phyloP scores from a whole-genome alignment of 1,140 invertebrate species.

The Dreissena polymorpha region DNA sequence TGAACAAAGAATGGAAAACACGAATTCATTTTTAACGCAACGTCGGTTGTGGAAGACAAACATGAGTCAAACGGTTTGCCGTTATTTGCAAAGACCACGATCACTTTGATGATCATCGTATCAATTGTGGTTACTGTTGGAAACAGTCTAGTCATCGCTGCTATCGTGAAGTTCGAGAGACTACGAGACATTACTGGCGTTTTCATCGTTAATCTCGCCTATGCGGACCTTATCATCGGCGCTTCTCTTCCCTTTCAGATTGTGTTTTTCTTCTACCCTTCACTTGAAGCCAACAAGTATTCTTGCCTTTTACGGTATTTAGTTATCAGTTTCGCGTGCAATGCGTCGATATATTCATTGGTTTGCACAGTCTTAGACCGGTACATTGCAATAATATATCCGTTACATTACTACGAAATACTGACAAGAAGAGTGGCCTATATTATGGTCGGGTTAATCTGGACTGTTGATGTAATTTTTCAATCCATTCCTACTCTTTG shows the following conservation, averaged over 20 bases:
- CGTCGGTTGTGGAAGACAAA: no score
- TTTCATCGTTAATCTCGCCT: constrained; percentile 60
- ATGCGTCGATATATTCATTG: constrained; percentile 56
- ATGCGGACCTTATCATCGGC: constrained; percentile 57
- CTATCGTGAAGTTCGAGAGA: constrained; percentile 30
- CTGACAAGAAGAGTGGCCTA: constrained; percentile 51
- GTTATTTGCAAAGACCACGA: constrained; percentile 23
- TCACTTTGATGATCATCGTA: constrained; percentile 45
- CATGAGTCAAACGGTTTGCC: constrained; percentile 1
- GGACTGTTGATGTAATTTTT: constrained; percentile 45
- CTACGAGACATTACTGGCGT: constrained; percentile 56
- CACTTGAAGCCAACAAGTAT: constrained; percentile 38
- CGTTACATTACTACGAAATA: constrained; percentile 52
- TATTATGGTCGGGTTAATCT: constrained; percentile 37
- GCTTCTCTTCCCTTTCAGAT: constrained; percentile 56
- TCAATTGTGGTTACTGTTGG: constrained; percentile 59
- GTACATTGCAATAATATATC: constrained; percentile 56
- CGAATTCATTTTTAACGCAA: no score
- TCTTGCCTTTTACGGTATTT: constrained; percentile 56
- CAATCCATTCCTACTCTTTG: constrained; percentile 41
- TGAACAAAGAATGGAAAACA: no score
- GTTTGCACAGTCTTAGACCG: constrained; percentile 57
- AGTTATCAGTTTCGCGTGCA: constrained; percentile 52
- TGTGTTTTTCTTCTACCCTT: constrained; percentile 54
- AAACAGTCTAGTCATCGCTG: constrained; percentile 55